These are phyloP conservation scores for Drosophila orosa DNA, from an alignment of 1,140 invertebrate species.

Conservation along the genomic window DNA sequence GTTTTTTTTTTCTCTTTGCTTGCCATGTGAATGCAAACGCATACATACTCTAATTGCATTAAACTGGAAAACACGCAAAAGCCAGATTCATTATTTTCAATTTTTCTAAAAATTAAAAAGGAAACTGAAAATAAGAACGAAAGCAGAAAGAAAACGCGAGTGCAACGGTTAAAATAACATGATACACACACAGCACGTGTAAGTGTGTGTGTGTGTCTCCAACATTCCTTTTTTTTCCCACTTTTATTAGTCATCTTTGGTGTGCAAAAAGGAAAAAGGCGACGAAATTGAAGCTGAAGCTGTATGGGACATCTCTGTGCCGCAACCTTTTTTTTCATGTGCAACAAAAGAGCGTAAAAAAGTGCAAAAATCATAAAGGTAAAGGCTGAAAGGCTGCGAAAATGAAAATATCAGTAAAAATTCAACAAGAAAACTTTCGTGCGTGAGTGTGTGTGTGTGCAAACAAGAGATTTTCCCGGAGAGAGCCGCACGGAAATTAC, in stretches of 20 bases:
- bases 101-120: slow-evolving; percentile 42
- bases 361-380: slow-evolving; percentile 42
- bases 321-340: slow-evolving; percentile 33
- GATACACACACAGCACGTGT: slow-evolving; percentile 50
- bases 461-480: slow-evolving; percentile 72
- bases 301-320: slow-evolving; percentile 1
- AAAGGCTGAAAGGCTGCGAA: slow-evolving; percentile 25
- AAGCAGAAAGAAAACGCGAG: slow-evolving; percentile 44
- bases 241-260: slow-evolving; percentile 44
- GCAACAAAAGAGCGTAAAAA: slow-evolving; percentile 20
- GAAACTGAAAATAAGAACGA: slow-evolving; percentile 22
- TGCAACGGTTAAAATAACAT: slow-evolving; percentile 66
- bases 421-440: slow-evolving; percentile 66
- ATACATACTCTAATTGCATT: slow-evolving; percentile 51
- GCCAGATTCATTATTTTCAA: slow-evolving; percentile 10
- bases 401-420: slow-evolving; percentile 72
- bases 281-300: slow-evolving; percentile 15
- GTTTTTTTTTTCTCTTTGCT: slow-evolving; percentile 38
- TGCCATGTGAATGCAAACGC: slow-evolving; percentile 40
- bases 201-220: slow-evolving; percentile 20
- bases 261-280: slow-evolving; percentile 22
- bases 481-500: slow-evolving; percentile 71
- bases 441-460: slow-evolving; percentile 46
- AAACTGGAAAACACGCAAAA: slow-evolving; percentile 17
- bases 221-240: slow-evolving; percentile 27